Evolutionary conservation across 2,888 invertebrate genomes (phyloP).

Genomic region (Phortica magna): DNA sequence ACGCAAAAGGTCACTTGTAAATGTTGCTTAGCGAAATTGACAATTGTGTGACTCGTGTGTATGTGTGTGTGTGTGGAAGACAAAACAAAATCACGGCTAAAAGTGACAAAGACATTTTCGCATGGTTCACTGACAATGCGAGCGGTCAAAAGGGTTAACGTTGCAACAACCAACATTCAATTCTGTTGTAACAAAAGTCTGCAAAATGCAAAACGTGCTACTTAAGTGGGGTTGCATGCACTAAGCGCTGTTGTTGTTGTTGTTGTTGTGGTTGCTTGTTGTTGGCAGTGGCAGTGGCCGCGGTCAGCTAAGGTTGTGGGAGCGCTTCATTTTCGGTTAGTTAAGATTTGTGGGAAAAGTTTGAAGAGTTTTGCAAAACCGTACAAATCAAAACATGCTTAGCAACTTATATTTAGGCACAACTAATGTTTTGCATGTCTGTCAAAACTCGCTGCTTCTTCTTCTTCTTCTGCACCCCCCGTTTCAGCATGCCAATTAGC

Average conservation of each 20-base stretch:
- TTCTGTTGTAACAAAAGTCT: constrained; percentile 33
- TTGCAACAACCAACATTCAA: constrained; percentile 20
- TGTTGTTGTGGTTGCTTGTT: neutral
- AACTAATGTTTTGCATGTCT: too few species aligned
- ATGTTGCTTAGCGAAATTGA: constrained; percentile 48
- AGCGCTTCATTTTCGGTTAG: neutral
- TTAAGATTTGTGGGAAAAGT: constrained; percentile 25
- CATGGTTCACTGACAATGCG: constrained; percentile 64
- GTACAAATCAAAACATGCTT: too few species aligned
- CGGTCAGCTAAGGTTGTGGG: constrained; percentile 11
- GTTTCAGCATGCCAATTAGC: constrained; percentile 46
- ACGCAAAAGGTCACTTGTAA: constrained; percentile 70
- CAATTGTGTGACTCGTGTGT: constrained; percentile 32
- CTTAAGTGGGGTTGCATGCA: neutral
- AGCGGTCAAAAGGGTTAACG: constrained; percentile 65
- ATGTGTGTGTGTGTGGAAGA: neutral
- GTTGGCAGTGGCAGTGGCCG: too few species aligned
- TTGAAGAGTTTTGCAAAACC: too few species aligned
- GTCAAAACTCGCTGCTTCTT: neutral
- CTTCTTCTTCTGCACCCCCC: neutral
- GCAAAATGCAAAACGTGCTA: constrained; percentile 17
- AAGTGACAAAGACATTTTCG: constrained; percentile 38
- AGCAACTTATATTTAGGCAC: too few species aligned
- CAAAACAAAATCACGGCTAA: constrained; percentile 59
- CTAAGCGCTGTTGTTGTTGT: neutral